Percentiles rank a stretch among this genome's conserved stretches.
These are phyloP conservation scores for Phycodurus eques DNA, from an alignment of 2,113 vertebrate species.

Conservation along the genomic window DNA sequence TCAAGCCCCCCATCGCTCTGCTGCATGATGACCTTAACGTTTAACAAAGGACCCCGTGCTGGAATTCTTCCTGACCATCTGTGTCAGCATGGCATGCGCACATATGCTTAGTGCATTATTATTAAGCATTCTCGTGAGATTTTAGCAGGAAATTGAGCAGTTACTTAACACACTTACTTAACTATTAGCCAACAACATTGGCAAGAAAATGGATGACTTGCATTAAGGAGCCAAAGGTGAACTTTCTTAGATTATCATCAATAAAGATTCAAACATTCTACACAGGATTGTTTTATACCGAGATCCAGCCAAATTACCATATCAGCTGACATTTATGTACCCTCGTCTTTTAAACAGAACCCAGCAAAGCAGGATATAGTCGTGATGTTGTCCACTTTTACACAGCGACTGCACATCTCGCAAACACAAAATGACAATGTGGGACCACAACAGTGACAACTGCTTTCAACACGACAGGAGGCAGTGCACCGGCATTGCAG, in stretches of 20 bases:
- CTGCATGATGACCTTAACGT: slow-evolving; percentile 85
- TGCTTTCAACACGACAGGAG: too few relatives aligned
- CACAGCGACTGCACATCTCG: too few relatives aligned
- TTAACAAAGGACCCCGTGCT: slow-evolving; percentile 86
- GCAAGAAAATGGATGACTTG: neutral
- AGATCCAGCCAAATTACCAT: neutral
- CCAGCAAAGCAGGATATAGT: too few relatives aligned
- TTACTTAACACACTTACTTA: too few relatives aligned
- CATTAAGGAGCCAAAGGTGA: neutral
- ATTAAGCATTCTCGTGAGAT: neutral
- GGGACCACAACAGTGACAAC: too few relatives aligned
- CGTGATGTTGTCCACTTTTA: too few relatives aligned
- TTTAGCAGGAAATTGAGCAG: neutral
- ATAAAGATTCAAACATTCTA: neutral
- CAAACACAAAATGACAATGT: too few relatives aligned
- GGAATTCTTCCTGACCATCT: slow-evolving; percentile 87
- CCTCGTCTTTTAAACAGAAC: neutral
- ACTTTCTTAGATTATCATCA: neutral
- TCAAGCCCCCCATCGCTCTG: slow-evolving; percentile 50
- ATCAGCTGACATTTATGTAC: neutral
- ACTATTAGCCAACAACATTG: neutral
- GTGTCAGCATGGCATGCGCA: slow-evolving; percentile 47
- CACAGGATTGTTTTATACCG: neutral
- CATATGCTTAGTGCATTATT: neutral
- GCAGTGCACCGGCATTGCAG: too few relatives aligned